A percentile compares a stretch with the other conserved stretches of the same genome.
Conservation (phyloP, 2,888 invertebrate genomes). For the Drosophila borealis region DNA sequence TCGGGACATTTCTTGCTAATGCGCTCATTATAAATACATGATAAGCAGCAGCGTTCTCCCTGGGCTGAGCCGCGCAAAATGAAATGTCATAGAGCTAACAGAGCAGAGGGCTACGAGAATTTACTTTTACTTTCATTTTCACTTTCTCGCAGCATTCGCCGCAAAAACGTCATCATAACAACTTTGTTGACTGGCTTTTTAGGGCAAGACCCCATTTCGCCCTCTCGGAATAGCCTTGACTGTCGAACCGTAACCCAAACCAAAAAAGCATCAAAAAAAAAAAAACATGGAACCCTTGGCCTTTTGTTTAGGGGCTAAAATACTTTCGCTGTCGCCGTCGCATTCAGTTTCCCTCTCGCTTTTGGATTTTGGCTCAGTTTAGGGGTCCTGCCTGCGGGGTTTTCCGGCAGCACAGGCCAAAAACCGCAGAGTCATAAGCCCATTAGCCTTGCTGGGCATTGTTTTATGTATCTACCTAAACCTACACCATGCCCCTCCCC, state of each 20-base stretch:
- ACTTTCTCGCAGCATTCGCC: slow-evolving; percentile 11
- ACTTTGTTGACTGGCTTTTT: slow-evolving; percentile 62
- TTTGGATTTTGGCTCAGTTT: slow-evolving; percentile 7
- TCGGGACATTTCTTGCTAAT: slow-evolving; percentile 46
- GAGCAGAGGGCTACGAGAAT: slow-evolving; percentile 29
- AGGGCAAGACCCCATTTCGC: slow-evolving; percentile 6
- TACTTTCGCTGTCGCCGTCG: slow-evolving; percentile 36
- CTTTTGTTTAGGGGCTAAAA: slow-evolving; percentile 54
- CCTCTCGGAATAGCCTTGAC: slow-evolving; percentile 30
- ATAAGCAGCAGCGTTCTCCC: slow-evolving; percentile 44
- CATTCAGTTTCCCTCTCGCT: slow-evolving; percentile 4
- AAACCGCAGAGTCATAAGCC: slow-evolving; percentile 77
- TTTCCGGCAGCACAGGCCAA: slow-evolving; percentile 27
- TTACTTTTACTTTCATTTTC: slow-evolving; percentile 32
- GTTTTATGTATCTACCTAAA: slow-evolving; percentile 63
- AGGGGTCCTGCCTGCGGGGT: slow-evolving; percentile 5
- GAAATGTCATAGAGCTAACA: slow-evolving; percentile 46
- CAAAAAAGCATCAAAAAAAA: background rate
- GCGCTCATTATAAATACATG: slow-evolving; percentile 72
- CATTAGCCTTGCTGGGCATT: slow-evolving; percentile 67
- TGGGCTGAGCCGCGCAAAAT: slow-evolving; percentile 30
- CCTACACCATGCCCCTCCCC: slow-evolving; percentile 8
- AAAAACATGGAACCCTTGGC: slow-evolving; percentile 59
- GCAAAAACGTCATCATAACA: slow-evolving; percentile 70
- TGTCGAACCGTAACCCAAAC: slow-evolving; percentile 31